Evolutionary conservation across 37 sponge, comb jelly and placozoan genomes (phyloP).

Genomic region (Diacarnus erythraeanus): DNA sequence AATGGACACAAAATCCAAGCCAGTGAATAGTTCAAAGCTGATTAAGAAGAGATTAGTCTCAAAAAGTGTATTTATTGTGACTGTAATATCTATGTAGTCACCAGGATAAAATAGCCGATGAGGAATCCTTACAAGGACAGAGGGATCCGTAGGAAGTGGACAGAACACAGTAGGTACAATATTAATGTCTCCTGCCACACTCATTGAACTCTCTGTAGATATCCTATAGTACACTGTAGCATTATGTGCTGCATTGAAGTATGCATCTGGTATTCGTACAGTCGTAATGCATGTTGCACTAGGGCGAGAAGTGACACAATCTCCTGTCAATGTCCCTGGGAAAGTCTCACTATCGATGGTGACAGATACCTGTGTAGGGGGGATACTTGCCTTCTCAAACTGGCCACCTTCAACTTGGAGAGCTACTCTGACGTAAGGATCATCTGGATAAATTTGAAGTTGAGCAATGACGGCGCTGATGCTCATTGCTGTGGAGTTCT

Average conservation of each 20-base stretch:
- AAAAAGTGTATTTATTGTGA: not conserved
- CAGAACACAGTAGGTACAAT: not conserved
- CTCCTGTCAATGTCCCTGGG: not conserved
- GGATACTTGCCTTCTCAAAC: slow-evolving; percentile 28
- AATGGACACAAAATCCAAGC: slow-evolving; percentile 26
- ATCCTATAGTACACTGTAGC: slow-evolving; percentile 33
- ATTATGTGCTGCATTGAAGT: slow-evolving; percentile 16
- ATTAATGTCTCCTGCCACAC: slow-evolving; percentile 9
- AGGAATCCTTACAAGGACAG: slow-evolving; percentile 28
- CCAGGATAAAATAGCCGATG: slow-evolving; percentile 40
- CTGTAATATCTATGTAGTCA: slow-evolving; percentile 5
- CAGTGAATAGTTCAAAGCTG: slow-evolving; percentile 6
- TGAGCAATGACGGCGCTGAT: slow-evolving; percentile 29
- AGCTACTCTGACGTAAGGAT: slow-evolving; percentile 43
- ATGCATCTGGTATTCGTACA: slow-evolving; percentile 19
- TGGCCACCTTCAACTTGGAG: slow-evolving; percentile 44
- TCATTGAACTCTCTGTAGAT: not conserved
- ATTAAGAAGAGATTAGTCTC: slow-evolving; percentile 23
- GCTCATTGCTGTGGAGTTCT: slow-evolving; percentile 8
- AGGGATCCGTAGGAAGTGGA: not conserved
- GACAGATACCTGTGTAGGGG: slow-evolving; percentile 39
- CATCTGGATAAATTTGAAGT: slow-evolving; percentile 31
- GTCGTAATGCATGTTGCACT: slow-evolving; percentile 38
- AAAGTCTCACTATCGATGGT: not conserved
- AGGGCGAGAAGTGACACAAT: slow-evolving; percentile 34